These are phyloP conservation scores for Prionailurus viverrinus DNA, from an alignment of 2,113 vertebrate species.

Conservation along the genomic window DNA sequence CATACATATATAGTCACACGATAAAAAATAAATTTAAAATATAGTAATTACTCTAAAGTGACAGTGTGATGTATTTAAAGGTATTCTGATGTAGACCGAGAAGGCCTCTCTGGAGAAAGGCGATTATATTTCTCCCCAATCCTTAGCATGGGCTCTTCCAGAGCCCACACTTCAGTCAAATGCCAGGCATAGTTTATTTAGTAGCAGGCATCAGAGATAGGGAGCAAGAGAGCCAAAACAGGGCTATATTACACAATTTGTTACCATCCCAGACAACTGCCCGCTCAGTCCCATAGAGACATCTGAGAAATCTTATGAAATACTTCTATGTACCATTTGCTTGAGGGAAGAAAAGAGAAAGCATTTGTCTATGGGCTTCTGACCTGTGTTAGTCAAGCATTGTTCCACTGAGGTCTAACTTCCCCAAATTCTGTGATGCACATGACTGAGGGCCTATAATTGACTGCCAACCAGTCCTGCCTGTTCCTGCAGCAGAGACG, in stretches of 20 bases:
- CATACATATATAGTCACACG: not conserved
- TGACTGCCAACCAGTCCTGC: not conserved
- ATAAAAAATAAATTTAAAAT: not conserved
- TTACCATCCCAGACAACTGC: not conserved
- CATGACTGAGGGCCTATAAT: not conserved
- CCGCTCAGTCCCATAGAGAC: not conserved
- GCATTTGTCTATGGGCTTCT: not conserved
- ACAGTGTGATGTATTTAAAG: not conserved
- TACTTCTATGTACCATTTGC: not conserved
- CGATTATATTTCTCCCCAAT: not conserved
- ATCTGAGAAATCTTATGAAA: not conserved
- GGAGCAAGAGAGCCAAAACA: not conserved
- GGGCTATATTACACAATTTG: not conserved
- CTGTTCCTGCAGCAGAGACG: not conserved
- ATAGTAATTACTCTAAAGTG: not conserved
- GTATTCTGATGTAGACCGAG: not conserved
- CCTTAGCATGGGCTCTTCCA: not conserved
- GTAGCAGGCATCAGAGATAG: not conserved
- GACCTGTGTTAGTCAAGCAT: not conserved
- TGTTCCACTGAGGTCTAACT: not conserved
- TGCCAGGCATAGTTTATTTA: not conserved
- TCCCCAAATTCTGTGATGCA: not conserved
- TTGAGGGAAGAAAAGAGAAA: not conserved
- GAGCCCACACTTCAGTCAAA: not conserved
- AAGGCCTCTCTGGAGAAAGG: not conserved